These are phyloP conservation scores for Leptoteleia sp. DNA, from an alignment of 1,140 invertebrate species.

Conservation along the genomic window DNA sequence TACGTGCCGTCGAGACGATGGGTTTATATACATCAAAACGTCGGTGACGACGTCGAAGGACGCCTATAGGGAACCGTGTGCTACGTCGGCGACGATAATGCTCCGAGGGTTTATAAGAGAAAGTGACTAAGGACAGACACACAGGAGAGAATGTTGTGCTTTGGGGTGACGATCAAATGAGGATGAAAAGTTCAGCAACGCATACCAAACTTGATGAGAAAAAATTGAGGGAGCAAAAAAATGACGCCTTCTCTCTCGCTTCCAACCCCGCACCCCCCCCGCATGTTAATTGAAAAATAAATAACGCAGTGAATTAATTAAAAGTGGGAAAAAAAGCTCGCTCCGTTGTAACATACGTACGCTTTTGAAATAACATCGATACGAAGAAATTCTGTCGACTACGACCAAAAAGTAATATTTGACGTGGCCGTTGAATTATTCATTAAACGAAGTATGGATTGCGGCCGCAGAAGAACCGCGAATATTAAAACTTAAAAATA, in stretches of 20 bases:
- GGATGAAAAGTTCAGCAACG: conserved; percentile 56
- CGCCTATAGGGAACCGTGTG: conserved; percentile 53
- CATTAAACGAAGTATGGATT: conserved; percentile 27
- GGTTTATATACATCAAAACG: conserved; percentile 60
- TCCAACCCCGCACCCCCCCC: not conserved
- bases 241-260: conserved; percentile 6
- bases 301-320: conserved; percentile 42
- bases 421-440: conserved; percentile 26
- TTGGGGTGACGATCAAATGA: conserved; percentile 54
- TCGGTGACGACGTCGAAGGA: conserved; percentile 44
- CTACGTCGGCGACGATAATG: conserved; percentile 62
- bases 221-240: conserved; percentile 34
- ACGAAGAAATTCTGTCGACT: conserved; percentile 4
- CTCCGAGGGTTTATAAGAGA: conserved; percentile 57
- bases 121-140: conserved; percentile 56
- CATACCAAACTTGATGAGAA: conserved; percentile 51
- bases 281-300: conserved; percentile 45
- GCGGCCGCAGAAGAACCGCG: conserved; percentile 16
- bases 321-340: conserved; percentile 18
- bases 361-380: conserved; percentile 38
- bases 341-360: conserved; percentile 7
- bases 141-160: conserved; percentile 46
- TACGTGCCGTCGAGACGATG: conserved; percentile 54
- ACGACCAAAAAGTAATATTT: conserved; percentile 19
- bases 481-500: conserved; percentile 26